phyloP scores from a whole-genome alignment of 2,797 vertebrate genomes.

The Tamandua tetradactyla region DNA sequence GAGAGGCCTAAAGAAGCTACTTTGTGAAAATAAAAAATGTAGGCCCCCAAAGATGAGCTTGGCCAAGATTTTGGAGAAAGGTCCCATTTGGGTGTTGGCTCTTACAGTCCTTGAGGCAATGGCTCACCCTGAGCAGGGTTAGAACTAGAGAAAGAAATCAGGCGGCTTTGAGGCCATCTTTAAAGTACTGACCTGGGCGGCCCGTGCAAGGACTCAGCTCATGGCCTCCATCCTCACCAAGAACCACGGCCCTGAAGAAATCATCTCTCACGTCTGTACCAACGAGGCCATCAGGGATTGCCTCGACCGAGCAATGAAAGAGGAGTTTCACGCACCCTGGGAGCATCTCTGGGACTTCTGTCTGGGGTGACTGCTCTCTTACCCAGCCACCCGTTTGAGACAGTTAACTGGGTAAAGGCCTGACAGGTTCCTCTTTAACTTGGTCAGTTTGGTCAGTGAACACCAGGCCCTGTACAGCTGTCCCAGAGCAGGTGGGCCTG shows the following conservation, averaged over 20 bases:
- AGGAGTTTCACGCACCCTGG: background rate
- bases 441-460: background rate
- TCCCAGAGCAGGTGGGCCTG: background rate
- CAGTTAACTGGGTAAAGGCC: background rate
- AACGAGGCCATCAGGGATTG: background rate
- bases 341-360: background rate
- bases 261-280: background rate
- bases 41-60: background rate
- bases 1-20: background rate
- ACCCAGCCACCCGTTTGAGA: background rate
- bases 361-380: background rate
- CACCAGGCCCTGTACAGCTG: background rate
- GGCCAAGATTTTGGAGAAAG: background rate
- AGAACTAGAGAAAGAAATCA: background rate
- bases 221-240: background rate
- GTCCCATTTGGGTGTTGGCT: constrained; percentile 14
- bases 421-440: background rate
- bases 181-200: background rate
- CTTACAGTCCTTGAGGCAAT: background rate
- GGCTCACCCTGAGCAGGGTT: background rate
- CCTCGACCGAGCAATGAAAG: background rate
- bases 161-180: background rate
- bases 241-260: background rate
- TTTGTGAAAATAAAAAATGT: background rate
- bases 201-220: background rate